Conservation (phyloP, 2,797 vertebrate species). For the Enteromius argenteus region DNA sequence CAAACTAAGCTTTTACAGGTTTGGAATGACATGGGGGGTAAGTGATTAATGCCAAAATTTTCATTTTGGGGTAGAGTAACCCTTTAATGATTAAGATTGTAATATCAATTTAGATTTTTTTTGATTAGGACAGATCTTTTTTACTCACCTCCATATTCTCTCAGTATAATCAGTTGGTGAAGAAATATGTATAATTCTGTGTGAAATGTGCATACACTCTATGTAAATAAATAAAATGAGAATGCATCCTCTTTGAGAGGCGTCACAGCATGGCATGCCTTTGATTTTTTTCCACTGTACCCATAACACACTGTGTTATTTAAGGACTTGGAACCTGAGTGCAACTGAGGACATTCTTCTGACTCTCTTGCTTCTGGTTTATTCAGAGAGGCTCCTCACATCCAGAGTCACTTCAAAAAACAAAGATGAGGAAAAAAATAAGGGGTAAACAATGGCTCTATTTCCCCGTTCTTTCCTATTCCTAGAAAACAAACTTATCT, state of each 20-base stretch:
- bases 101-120: not conserved
- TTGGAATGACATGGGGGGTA: too few species aligned
- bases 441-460: conserved; percentile 63
- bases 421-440: conserved; percentile 40
- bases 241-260: conserved; percentile 24
- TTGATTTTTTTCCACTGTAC: conserved; percentile 2
- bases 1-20: too few species aligned
- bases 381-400: conserved; percentile 53
- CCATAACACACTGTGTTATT: conserved; percentile 21
- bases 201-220: conserved; percentile 23
- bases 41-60: too few species aligned
- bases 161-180: not conserved
- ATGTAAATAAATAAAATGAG: conserved; percentile 21
- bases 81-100: not conserved
- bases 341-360: conserved; percentile 3
- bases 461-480: conserved; percentile 47
- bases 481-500: conserved; percentile 64
- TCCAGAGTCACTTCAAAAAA: conserved; percentile 58
- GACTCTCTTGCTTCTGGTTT: conserved; percentile 16
- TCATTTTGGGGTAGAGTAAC: too few species aligned
- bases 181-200: conserved; percentile 53
- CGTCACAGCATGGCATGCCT: not conserved
- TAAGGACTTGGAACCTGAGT: conserved; percentile 18
- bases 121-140: not conserved
- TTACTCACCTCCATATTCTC: not conserved